phyloP scores from a whole-genome alignment of 2,113 vertebrate species.

The Monopterus albus region DNA sequence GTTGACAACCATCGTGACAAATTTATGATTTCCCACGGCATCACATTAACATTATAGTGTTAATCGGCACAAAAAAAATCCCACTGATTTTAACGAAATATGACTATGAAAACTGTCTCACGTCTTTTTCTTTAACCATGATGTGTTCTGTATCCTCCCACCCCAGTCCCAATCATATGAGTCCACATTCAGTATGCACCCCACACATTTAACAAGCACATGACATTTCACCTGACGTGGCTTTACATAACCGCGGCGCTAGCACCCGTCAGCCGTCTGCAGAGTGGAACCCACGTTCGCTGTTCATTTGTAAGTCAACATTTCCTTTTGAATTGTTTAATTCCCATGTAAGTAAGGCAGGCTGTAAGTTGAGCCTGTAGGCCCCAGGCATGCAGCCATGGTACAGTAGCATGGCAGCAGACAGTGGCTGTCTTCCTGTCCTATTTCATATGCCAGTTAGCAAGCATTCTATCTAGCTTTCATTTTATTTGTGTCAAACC shows the following conservation, averaged over 20 bases:
- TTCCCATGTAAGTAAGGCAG: slow-evolving; percentile 43
- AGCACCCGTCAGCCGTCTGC: slow-evolving; percentile 1
- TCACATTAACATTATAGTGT: not conserved
- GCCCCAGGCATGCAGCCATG: slow-evolving; percentile 49
- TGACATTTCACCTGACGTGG: slow-evolving; percentile 34
- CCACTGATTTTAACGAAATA: slow-evolving; percentile 5
- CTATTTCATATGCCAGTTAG: slow-evolving; percentile 38
- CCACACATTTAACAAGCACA: slow-evolving; percentile 22
- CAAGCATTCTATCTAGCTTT: slow-evolving; percentile 8
- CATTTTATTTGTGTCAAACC: slow-evolving; percentile 37
- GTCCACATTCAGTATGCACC: no score
- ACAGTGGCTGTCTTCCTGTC: slow-evolving; percentile 42
- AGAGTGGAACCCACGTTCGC: slow-evolving; percentile 15
- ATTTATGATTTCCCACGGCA: not conserved
- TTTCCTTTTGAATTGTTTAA: slow-evolving; percentile 51
- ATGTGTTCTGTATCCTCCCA: slow-evolving; percentile 18
- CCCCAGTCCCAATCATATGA: not conserved
- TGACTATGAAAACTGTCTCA: not conserved
- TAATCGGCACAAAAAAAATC: not conserved
- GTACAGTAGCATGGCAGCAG: slow-evolving; percentile 11
- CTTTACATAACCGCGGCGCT: slow-evolving; percentile 31
- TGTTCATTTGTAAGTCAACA: slow-evolving; percentile 39
- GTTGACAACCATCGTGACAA: not conserved
- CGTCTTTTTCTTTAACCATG: not conserved
- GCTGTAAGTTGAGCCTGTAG: slow-evolving; percentile 35